These are phyloP conservation scores for Pseudorhombus dupliciocellatus DNA, from an alignment of 2,113 vertebrate species.

Conservation along the genomic window DNA sequence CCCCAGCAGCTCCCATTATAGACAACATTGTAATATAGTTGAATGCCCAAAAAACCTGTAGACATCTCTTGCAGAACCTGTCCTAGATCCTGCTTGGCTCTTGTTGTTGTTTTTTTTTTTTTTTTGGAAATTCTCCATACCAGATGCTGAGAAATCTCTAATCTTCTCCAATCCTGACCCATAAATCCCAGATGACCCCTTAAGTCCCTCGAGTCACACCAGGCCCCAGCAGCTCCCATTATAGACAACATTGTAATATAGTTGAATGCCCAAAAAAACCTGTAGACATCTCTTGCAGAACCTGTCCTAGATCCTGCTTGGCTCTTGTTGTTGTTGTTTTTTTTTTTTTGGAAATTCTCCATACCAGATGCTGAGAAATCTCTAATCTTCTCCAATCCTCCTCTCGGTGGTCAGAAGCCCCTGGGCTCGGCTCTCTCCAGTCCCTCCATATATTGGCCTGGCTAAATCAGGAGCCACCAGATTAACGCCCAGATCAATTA, in stretches of 20 bases:
- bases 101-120: not conserved
- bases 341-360: not conserved
- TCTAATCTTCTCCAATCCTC: slow-evolving; percentile 70
- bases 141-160: slow-evolving; percentile 61
- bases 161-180: slow-evolving; percentile 66
- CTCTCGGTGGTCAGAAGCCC: slow-evolving; percentile 51
- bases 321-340: not conserved
- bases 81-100: not conserved
- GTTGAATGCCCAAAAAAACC: not conserved
- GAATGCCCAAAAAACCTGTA: not conserved
- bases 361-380: slow-evolving; percentile 49
- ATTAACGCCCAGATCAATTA: slow-evolving; percentile 80
- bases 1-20: not conserved
- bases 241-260: not conserved
- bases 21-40: not conserved
- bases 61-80: not conserved
- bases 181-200: not conserved
- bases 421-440: slow-evolving; percentile 53
- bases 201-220: not conserved
- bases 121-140: slow-evolving; percentile 4
- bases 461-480: slow-evolving; percentile 50
- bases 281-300: not conserved
- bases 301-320: not conserved
- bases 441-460: slow-evolving; percentile 50
- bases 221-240: not conserved